A percentile compares a stretch with the other conserved stretches of the same genome.
These are phyloP conservation scores for Teleopsis dalmanni DNA, from an alignment of 1,140 invertebrate genomes.

Conservation along the genomic window DNA sequence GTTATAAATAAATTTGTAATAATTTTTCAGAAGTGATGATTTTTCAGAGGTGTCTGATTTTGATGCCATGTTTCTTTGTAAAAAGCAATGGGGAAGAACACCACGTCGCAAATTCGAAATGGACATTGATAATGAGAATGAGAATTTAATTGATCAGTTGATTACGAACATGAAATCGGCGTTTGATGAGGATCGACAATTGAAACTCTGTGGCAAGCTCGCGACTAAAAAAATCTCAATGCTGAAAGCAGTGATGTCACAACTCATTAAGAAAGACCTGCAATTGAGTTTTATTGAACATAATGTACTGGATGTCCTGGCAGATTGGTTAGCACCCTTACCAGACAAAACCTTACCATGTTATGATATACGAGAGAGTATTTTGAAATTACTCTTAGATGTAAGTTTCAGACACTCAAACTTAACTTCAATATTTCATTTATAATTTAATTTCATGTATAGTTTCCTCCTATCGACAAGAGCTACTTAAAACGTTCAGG, in stretches of 20 bases:
- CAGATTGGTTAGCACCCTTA: conserved; percentile 97
- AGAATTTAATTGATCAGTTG: conserved; percentile 89
- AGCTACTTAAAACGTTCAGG: conserved; percentile 87
- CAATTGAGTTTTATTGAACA: conserved; percentile 93
- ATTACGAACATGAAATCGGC: conserved; percentile 83
- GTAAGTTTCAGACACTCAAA: conserved; percentile 51
- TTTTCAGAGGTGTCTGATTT: conserved; percentile 83
- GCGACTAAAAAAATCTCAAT: conserved; percentile 89
- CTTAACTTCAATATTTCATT: too few species aligned
- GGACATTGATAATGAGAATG: conserved; percentile 93
- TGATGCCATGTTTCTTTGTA: conserved; percentile 79
- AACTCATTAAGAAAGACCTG: conserved; percentile 90
- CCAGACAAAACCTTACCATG: conserved; percentile 94
- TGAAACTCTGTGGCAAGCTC: conserved; percentile 74
- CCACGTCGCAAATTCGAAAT: conserved; percentile 77
- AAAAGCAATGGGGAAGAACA: conserved; percentile 73
- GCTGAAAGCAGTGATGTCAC: conserved; percentile 79
- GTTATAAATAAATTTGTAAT: neutral
- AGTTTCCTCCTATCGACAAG: conserved; percentile 88
- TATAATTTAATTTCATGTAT: conserved; percentile 32
- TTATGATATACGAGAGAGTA: conserved; percentile 78
- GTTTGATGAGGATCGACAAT: conserved; percentile 80
- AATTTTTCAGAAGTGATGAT: conserved; percentile 36
- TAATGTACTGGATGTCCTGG: conserved; percentile 84
- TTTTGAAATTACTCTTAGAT: conserved; percentile 81